These are phyloP conservation scores for Mylabris sibirica DNA, from an alignment of 2,888 invertebrate species.

Conservation along the genomic window DNA sequence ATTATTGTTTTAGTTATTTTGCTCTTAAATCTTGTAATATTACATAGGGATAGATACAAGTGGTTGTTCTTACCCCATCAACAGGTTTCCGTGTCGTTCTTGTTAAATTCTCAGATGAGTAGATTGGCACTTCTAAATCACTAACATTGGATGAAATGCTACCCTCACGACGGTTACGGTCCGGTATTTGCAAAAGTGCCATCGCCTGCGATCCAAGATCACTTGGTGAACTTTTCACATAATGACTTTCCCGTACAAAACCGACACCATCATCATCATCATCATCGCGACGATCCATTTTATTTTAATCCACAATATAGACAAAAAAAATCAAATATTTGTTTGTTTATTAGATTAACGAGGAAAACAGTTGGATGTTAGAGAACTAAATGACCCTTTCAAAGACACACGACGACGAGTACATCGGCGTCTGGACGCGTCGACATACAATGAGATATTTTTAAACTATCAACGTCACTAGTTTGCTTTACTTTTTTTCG, in stretches of 20 bases:
- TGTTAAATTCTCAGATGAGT: conserved; percentile 57
- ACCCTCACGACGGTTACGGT: conserved; percentile 54
- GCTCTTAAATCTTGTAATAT: too few species aligned
- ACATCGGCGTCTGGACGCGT: conserved; percentile 45
- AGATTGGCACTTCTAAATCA: conserved; percentile 67
- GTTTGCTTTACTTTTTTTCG: conserved; percentile 42
- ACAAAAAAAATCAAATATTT: conserved; percentile 38
- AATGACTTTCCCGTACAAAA: conserved; percentile 66
- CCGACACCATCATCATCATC: conserved; percentile 64
- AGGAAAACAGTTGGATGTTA: conserved; percentile 19
- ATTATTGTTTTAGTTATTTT: too few species aligned
- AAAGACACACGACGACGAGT: conserved; percentile 39
- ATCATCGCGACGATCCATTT: conserved; percentile 61
- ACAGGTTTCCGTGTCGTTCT: conserved; percentile 46
- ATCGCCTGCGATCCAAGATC: conserved; percentile 55
- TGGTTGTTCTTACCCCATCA: conserved; percentile 50
- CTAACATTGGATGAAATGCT: conserved; percentile 66
- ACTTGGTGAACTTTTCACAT: conserved; percentile 61
- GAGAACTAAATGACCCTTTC: conserved; percentile 48
- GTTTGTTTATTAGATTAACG: neutral
- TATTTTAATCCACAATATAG: conserved; percentile 25
- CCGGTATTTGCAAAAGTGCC: conserved; percentile 61
- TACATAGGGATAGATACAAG: too few species aligned
- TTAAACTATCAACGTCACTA: conserved; percentile 46
- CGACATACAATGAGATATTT: conserved; percentile 48